These are phyloP conservation scores for Buathra laborator DNA, from an alignment of 2,888 invertebrate species.

Conservation along the genomic window DNA sequence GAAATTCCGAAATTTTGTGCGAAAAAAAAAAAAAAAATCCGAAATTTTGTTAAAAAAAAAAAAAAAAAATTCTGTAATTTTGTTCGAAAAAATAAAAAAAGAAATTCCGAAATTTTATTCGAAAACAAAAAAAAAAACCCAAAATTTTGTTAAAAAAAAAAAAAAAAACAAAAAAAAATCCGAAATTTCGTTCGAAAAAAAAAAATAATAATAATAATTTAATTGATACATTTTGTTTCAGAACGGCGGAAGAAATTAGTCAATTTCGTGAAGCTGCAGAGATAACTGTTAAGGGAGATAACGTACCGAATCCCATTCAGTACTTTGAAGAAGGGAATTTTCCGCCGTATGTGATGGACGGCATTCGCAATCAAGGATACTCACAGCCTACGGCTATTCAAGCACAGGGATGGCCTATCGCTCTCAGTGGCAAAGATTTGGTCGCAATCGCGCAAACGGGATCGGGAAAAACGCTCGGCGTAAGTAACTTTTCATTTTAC, in stretches of 20 bases:
- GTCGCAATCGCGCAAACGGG: slow-evolving; percentile 90
- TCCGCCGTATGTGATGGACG: slow-evolving; percentile 81
- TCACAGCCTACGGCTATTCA: slow-evolving; percentile 89
- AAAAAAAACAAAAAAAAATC: too few relatives aligned
- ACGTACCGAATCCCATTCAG: slow-evolving; percentile 82
- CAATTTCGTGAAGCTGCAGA: slow-evolving; percentile 79
- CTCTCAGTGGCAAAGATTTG: slow-evolving; percentile 88
- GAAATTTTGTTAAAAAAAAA: slow-evolving; percentile 12
- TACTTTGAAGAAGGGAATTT: slow-evolving; percentile 83
- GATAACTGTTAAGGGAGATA: slow-evolving; percentile 82
- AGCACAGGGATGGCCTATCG: slow-evolving; percentile 89
- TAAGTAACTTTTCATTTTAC: slow-evolving; percentile 68
- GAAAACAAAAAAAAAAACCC: slow-evolving; percentile 2
- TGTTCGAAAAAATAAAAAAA: neutral
- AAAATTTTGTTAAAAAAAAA: slow-evolving; percentile 14
- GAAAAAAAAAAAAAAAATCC: slow-evolving; percentile 3
- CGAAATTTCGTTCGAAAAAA: neutral
- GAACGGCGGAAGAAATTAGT: slow-evolving; percentile 80
- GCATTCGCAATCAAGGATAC: slow-evolving; percentile 85
- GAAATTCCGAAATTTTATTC: neutral
- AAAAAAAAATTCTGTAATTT: neutral
- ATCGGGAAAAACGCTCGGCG: slow-evolving; percentile 87
- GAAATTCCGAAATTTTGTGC: neutral
- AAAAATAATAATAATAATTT: neutral
- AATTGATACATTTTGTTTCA: slow-evolving; percentile 52